phyloP scores from a whole-genome alignment of 92 coral and sea anemone species.

The Umimayanthus chanpuru region DNA sequence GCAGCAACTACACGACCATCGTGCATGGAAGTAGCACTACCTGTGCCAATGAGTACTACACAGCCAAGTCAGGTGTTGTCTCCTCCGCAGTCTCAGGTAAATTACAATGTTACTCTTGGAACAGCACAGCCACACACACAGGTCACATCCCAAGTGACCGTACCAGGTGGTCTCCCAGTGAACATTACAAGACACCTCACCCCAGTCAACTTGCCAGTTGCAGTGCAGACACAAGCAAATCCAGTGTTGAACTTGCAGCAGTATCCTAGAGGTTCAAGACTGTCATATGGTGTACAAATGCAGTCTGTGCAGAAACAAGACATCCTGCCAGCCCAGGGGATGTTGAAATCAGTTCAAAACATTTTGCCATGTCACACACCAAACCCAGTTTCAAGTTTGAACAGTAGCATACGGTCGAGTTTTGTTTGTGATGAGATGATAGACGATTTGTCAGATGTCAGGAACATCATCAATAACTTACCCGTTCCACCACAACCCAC shows the following conservation, averaged over 20 bases:
- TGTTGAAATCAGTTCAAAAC: background rate
- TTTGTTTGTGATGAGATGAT: background rate
- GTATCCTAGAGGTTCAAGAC: background rate
- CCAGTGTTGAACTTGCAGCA: background rate
- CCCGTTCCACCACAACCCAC: conserved; percentile 10
- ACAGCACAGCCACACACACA: background rate
- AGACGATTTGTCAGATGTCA: conserved; percentile 34
- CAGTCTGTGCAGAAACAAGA: background rate
- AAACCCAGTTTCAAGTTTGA: conserved; percentile 1
- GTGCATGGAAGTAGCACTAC: conserved; percentile 29
- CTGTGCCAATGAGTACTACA: background rate
- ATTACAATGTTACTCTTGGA: background rate
- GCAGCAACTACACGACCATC: background rate
- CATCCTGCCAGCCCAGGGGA: background rate
- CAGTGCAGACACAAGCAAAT: background rate
- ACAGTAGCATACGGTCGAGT: background rate
- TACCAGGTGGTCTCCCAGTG: background rate
- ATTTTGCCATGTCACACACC: conserved; percentile 1
- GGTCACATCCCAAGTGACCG: background rate
- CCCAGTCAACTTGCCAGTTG: conserved; percentile 21
- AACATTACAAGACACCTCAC: conserved; percentile 17
- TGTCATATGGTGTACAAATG: background rate
- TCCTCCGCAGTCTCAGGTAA: background rate
- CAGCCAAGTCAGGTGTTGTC: background rate
- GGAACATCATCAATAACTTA: conserved; percentile 20